Base-by-base conservation (phyloP, 2,797 vertebrate genomes). In the Brachyalestes nurse region DNA sequence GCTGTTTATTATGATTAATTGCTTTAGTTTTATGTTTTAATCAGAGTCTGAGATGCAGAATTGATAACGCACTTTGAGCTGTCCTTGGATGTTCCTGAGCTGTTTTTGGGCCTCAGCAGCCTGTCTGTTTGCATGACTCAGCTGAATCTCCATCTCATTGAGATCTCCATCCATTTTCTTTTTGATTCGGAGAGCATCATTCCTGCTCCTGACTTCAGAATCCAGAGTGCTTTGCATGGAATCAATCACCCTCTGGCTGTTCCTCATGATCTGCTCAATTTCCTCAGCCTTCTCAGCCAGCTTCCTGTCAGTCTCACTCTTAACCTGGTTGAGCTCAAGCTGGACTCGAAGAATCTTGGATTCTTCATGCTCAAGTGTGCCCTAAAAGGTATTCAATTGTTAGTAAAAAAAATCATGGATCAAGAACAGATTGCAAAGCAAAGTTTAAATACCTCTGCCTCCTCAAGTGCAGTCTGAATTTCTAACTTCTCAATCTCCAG, bases 131-230 rank as follows among this genome's bases (percentile, higher is more conserved):
- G 95, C 92, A n/a, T 95, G 96, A 80, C 93, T 93, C 80, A 98
- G 91, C 86, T 97, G 97, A 75, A 97, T 92, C 90, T 97, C 96
- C 95, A 97, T 94, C 88, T 96, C 96, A 12, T 95, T 96, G 34
- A 96, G 91, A 82, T 96, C 95, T 25, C 95, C 95, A 74, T 97
- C 96, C 95, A 96, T 97, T 91, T 97, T 98, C 92, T 97, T 98
- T 90, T 97, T 98, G 75, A 97, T 84, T 81, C 96, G 93, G 61
- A 97, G 82, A 55, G 96, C 95, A 16, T 98, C 95, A 0, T 96
- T 97, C 82, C 96, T 94, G 94, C 96, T 97, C 42, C 95, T 94
- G 65, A 95, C 89, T 83, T 97, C 97, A 0, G 96, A 86, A 62
- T 97, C 97, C 87, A 98, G 82, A 6, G 87, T 89, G 81, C 78